Evolutionary conservation across 2,888 invertebrate genomes (phyloP).

Genomic region (Chymomyza procnemis): DNA sequence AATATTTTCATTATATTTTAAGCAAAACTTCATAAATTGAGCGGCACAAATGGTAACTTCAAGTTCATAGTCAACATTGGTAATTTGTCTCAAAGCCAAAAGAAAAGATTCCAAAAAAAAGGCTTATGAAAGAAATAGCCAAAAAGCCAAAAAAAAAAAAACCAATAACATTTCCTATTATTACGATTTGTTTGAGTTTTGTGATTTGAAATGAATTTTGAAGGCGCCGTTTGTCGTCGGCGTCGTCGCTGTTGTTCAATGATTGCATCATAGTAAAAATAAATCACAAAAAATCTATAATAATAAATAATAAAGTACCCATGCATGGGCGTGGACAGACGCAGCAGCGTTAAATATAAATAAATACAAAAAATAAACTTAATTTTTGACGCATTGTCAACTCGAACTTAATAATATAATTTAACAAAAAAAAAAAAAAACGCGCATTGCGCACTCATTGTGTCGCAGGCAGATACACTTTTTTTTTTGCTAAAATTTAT

Average conservation of each 20-base stretch:
- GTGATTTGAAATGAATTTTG: slow-evolving; percentile 35
- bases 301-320: slow-evolving; percentile 40
- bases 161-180: not conserved
- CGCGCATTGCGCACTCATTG: not conserved
- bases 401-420: slow-evolving; percentile 63
- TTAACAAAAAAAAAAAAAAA: not conserved
- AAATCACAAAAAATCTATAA: slow-evolving; percentile 31
- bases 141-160: not conserved
- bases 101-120: not conserved
- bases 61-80: not conserved
- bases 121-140: not conserved
- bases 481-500: too few relatives aligned
- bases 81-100: not conserved
- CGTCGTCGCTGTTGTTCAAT: slow-evolving; percentile 21
- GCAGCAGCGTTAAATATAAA: slow-evolving; percentile 22
- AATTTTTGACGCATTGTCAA: slow-evolving; percentile 73
- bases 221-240: slow-evolving; percentile 16
- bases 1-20: not conserved
- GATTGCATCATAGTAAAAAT: slow-evolving; percentile 66
- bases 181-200: slow-evolving; percentile 10
- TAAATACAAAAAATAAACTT: slow-evolving; percentile 41
- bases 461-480: not conserved
- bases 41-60: not conserved
- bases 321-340: slow-evolving; percentile 5
- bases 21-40: not conserved